Conservation (phyloP, 2,797 vertebrate species). For the Geotrypetes seraphini region DNA sequence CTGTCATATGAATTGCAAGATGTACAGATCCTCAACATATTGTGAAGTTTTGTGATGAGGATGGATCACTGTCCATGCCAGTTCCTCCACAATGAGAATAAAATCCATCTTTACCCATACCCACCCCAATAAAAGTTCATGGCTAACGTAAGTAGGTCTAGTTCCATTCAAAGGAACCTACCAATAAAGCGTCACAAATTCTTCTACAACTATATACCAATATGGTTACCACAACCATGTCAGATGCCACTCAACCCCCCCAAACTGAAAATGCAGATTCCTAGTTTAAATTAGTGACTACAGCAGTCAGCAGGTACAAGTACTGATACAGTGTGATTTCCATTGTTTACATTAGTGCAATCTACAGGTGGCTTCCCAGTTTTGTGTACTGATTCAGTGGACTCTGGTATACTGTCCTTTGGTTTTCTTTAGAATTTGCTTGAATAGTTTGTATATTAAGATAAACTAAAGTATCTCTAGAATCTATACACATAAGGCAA, state of each 20-base stretch:
- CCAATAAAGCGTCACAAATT: constrained; percentile 6
- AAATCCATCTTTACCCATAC: background rate
- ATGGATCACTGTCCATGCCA: background rate
- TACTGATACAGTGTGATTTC: constrained; percentile 30
- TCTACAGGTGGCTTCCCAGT: constrained; percentile 29
- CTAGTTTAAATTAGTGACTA: constrained; percentile 17
- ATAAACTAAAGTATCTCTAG: constrained; percentile 41
- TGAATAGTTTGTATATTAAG: constrained; percentile 28
- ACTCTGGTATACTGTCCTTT: constrained; percentile 45
- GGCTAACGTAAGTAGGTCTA: background rate
- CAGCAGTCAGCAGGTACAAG: constrained; percentile 40
- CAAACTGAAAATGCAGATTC: constrained; percentile 22
- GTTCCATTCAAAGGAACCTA: constrained; percentile 9
- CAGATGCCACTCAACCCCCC: too few species aligned
- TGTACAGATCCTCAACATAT: background rate
- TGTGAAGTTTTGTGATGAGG: background rate
- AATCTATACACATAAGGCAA: constrained; percentile 63
- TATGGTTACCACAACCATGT: constrained; percentile 1
- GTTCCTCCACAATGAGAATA: accelerated
- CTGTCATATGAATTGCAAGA: background rate
- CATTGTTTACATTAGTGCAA: constrained; percentile 52
- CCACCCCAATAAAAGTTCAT: accelerated
- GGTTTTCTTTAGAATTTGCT: constrained; percentile 54
- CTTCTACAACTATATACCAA: background rate
- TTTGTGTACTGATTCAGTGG: background rate